Evolutionary conservation across 2,888 invertebrate species (phyloP).

Genomic region (Troglohyphantes excavatus): DNA sequence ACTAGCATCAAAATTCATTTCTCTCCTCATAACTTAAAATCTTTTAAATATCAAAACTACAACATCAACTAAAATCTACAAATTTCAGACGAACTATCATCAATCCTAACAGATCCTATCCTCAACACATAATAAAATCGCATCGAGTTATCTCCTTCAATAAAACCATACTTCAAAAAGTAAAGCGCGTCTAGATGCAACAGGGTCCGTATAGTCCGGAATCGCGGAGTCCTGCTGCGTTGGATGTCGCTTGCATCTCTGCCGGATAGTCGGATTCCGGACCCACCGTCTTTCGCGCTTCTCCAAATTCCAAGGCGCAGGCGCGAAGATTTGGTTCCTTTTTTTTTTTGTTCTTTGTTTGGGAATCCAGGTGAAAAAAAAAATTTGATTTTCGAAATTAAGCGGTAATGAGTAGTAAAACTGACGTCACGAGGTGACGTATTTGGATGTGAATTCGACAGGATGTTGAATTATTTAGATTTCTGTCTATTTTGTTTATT

Average conservation of each 20-base stretch:
- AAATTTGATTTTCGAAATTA: no score
- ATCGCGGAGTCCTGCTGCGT: neutral
- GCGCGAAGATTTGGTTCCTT: slow-evolving; percentile 14
- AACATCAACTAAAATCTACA: neutral
- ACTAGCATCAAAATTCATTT: no score
- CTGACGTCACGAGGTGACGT: slow-evolving; percentile 41
- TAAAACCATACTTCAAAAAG: neutral
- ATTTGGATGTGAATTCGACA: slow-evolving; percentile 2
- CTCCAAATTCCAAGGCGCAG: slow-evolving; percentile 21
- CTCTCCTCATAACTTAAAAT: no score
- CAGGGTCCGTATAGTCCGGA: slow-evolving; percentile 45
- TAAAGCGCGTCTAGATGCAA: slow-evolving; percentile 21
- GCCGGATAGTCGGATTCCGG: slow-evolving; percentile 22
- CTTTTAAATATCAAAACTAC: neutral
- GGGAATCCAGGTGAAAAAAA: slow-evolving; percentile 15
- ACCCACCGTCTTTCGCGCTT: slow-evolving; percentile 8
- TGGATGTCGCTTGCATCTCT: slow-evolving; percentile 1
- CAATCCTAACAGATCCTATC: no score
- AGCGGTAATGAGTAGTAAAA: neutral
- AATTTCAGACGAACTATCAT: neutral
- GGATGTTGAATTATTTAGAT: no score
- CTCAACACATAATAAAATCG: no score
- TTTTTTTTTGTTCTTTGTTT: slow-evolving; percentile 4
- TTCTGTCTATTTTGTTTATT: no score
- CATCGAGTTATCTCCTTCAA: no score